These are phyloP conservation scores for Procapra przewalskii DNA, from an alignment of 2,113 vertebrate genomes.

Conservation along the genomic window DNA sequence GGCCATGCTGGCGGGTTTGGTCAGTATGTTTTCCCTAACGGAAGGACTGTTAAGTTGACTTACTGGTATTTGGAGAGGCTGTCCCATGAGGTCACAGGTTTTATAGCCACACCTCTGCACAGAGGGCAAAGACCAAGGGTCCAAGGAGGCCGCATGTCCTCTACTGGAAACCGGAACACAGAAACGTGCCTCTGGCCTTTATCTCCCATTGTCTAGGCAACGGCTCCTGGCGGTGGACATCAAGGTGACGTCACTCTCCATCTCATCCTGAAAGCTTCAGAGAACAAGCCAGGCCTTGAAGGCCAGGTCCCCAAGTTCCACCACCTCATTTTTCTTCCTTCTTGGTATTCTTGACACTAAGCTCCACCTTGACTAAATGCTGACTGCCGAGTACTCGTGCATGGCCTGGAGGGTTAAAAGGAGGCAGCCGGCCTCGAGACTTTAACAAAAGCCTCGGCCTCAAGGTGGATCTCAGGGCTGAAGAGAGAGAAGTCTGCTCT, in stretches of 20 bases:
- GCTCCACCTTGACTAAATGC: neutral
- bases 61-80: neutral
- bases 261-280: neutral
- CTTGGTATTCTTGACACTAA: neutral
- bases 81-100: neutral
- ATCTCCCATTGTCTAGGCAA: neutral
- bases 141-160: neutral
- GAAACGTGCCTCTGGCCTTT: neutral
- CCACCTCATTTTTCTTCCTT: neutral
- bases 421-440: neutral
- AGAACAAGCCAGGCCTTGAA: neutral
- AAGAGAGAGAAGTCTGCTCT: neutral
- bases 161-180: neutral
- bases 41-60: neutral
- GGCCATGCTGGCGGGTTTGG: neutral
- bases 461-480: neutral
- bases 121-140: neutral
- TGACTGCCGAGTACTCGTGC: rapidly evolving
- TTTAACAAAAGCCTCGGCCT: no score
- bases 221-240: neutral
- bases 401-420: no score
- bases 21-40: neutral
- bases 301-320: neutral
- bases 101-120: neutral
- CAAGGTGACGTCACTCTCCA: neutral